phyloP scores from a whole-genome alignment of 2,797 vertebrate species.

The Chaenodraco wilsoni region DNA sequence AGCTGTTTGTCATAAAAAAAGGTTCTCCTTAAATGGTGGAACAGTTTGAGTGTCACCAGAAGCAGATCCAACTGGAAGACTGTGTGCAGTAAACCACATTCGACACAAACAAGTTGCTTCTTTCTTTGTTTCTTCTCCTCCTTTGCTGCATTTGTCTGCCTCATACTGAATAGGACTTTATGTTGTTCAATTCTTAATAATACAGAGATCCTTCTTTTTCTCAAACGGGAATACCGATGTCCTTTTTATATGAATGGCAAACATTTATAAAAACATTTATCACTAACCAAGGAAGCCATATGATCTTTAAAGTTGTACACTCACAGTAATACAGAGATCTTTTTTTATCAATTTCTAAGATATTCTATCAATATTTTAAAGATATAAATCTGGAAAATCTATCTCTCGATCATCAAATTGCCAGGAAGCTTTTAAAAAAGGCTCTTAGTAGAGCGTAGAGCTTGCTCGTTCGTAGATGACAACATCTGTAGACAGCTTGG shows the following conservation, averaged over 20 bases:
- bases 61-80: conserved; percentile 20
- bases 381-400: neutral
- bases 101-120: conserved; percentile 34
- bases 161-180: neutral
- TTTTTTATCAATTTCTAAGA: neutral
- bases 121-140: neutral
- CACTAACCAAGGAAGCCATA: neutral
- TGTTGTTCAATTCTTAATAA: neutral
- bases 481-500: conserved; percentile 1
- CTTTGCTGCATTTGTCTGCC: neutral
- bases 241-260: neutral
- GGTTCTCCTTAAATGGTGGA: conserved; percentile 35
- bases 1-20: conserved; percentile 8
- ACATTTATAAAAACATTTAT: neutral
- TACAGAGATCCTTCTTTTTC: neutral
- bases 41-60: conserved; percentile 7
- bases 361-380: neutral
- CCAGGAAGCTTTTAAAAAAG: neutral
- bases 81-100: conserved; percentile 22
- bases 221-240: neutral
- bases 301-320: neutral
- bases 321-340: neutral
- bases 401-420: neutral
- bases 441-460: neutral
- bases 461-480: neutral